Conservation (phyloP, 2,888 invertebrate genomes). For the Tolmerus cingulatus region DNA sequence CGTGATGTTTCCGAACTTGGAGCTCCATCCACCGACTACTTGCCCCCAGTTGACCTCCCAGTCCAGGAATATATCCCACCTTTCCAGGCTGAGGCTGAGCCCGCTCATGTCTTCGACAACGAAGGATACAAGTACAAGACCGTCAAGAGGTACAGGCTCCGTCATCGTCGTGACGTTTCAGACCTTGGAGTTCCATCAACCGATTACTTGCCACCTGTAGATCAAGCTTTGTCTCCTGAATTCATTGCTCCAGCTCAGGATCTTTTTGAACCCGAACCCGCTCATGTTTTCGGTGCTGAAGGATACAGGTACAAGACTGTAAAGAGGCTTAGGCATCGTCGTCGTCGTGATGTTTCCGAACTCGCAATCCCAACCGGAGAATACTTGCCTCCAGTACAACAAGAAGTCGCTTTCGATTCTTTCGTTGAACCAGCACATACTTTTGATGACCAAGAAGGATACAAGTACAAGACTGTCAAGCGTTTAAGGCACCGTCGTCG, state of each 20-base stretch:
- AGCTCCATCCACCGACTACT: not conserved
- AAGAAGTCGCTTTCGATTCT: not conserved
- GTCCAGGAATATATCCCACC: conserved; percentile 9
- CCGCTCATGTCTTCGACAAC: not conserved
- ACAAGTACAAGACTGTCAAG: conserved; percentile 2
- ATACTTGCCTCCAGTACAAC: conserved; percentile 24
- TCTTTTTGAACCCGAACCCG: not conserved
- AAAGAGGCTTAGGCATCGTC: not conserved
- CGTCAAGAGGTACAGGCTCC: not conserved
- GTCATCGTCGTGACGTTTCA: conserved; percentile 21
- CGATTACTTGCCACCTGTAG: conserved; percentile 25
- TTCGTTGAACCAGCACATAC: not conserved
- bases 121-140: conserved; percentile 20
- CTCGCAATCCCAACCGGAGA: conserved; percentile 4
- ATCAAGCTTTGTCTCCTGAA: not conserved
- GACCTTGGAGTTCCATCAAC: conserved; percentile 5
- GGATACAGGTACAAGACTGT: conserved; percentile 26
- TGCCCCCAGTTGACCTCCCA: not conserved
- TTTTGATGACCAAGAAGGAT: not conserved
- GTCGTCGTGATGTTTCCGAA: conserved; percentile 25
- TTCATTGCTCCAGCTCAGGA: not conserved
- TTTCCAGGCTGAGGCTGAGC: not conserved
- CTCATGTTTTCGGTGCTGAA: not conserved
- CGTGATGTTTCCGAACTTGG: conserved; percentile 9
- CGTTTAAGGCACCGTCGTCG: conserved; percentile 8